Base-by-base conservation (phyloP, 1,140 invertebrate genomes). In the Zaprionus kolodkinae region DNA sequence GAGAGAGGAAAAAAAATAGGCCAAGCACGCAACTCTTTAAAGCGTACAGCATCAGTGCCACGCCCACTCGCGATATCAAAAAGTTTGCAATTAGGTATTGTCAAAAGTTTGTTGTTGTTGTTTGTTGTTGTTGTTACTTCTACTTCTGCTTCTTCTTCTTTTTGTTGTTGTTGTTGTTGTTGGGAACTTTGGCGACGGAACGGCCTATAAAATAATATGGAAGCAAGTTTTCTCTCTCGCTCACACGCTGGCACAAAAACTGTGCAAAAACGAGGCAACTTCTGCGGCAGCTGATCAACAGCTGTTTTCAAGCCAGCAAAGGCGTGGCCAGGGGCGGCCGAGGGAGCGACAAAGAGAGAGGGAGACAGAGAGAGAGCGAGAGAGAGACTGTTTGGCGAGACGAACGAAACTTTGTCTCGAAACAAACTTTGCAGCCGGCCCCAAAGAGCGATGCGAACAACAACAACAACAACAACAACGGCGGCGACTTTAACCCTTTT, bases 11-110 rank as follows among this genome's bases (percentile, higher is more conserved):
- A 62, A 61, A 62, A 62, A 43, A 36, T 40, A 38, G 38, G 38
- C n/a, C 57, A 61, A 15, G 54, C 48, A 71, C 63, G 74, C 83
- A 87, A 83, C 83, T 86, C 83, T 86, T 86, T 86, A 86, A 86
- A 86, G 72, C 38, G 45, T n/a, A 60, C 66, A 52, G 70, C 64
- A 61, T 38, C 64, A 57, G 15, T 60, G 55, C 68, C 67, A 57
- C 59, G 52, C 61, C 45, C 40, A 43, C 69, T 13, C 69, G 73
- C 66, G 72, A 73, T 81, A 85, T 84, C 81, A 78, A 71, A 88
- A 88, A 88, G 81, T 88, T 88, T 88, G 81, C 85, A 88, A 89
- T 88, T 88, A 88, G 85, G 78, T 89, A 88, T 88, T 88, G 85
- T 89, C 81, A 79, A 89, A 73, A 73, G 59, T 36, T 68, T 63